Percentiles rank a stretch among this genome's conserved stretches.
These are phyloP conservation scores for Plebejus argus DNA, from an alignment of 2,888 invertebrate genomes.

Conservation along the genomic window DNA sequence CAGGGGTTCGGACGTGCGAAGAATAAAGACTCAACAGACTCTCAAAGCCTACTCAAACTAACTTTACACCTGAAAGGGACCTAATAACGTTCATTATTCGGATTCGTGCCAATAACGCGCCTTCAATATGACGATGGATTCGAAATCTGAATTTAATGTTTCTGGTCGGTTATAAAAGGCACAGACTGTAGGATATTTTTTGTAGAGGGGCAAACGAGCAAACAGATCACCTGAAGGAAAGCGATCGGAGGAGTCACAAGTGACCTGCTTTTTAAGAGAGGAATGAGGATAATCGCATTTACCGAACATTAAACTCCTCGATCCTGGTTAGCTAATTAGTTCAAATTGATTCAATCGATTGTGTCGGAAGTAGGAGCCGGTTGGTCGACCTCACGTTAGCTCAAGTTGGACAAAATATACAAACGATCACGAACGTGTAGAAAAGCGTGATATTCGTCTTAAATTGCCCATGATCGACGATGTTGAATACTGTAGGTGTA, in stretches of 20 bases:
- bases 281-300: too few species aligned
- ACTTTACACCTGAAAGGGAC: constrained; percentile 8
- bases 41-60: not conserved
- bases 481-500: too few species aligned
- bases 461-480: not conserved
- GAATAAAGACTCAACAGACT: not conserved
- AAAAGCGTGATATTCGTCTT: not conserved
- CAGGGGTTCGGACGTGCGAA: not conserved
- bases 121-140: not conserved
- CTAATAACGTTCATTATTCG: not conserved
- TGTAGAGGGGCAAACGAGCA: not conserved
- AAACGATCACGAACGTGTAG: too few species aligned
- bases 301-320: too few species aligned
- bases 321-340: too few species aligned
- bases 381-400: too few species aligned
- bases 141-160: not conserved
- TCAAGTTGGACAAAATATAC: too few species aligned
- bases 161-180: not conserved
- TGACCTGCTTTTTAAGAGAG: too few species aligned
- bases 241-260: not conserved
- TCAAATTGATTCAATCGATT: too few species aligned
- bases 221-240: not conserved
- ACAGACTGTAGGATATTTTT: not conserved
- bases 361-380: too few species aligned
- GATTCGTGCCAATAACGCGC: not conserved